Percentiles rank a stretch among this genome's conserved stretches.
Evolutionary conservation across 2,797 vertebrate species (phyloP).

Genomic region (Cryptoprocta ferox): DNA sequence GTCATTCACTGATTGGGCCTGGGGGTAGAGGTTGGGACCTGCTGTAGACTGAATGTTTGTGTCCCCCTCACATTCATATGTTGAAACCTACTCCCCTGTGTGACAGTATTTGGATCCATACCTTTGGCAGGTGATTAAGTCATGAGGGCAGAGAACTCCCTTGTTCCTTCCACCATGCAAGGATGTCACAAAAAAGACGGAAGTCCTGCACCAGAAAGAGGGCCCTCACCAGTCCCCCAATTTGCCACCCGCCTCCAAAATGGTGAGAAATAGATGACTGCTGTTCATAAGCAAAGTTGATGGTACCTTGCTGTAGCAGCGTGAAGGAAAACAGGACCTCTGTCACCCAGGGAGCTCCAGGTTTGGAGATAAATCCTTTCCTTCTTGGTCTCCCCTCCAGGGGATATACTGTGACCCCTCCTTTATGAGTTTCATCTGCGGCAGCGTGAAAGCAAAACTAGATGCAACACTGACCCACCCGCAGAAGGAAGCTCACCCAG

Average conservation of each 20-base stretch:
- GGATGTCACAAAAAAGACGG: not conserved
- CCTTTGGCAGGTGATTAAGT: not conserved
- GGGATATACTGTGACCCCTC: not conserved
- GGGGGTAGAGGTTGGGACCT: not conserved
- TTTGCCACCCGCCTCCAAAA: not conserved
- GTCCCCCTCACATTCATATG: too few relatives aligned
- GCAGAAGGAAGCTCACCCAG: not conserved
- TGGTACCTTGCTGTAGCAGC: not conserved
- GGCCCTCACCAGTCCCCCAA: not conserved
- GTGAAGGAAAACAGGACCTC: not conserved
- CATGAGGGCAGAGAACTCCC: not conserved
- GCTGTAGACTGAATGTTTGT: not conserved
- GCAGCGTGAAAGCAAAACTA: not conserved
- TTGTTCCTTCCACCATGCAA: not conserved
- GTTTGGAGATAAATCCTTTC: not conserved
- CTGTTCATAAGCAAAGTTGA: not conserved
- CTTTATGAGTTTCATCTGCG: not conserved
- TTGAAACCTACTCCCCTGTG: not conserved
- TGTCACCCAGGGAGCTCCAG: not conserved
- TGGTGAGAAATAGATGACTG: not conserved
- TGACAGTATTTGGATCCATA: not conserved
- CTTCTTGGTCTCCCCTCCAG: not conserved
- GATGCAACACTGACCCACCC: too few relatives aligned
- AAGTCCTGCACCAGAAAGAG: not conserved
- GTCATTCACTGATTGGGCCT: not conserved